Evolutionary conservation across 2,888 invertebrate genomes (phyloP).

Genomic region (Tenthredo amoena): DNA sequence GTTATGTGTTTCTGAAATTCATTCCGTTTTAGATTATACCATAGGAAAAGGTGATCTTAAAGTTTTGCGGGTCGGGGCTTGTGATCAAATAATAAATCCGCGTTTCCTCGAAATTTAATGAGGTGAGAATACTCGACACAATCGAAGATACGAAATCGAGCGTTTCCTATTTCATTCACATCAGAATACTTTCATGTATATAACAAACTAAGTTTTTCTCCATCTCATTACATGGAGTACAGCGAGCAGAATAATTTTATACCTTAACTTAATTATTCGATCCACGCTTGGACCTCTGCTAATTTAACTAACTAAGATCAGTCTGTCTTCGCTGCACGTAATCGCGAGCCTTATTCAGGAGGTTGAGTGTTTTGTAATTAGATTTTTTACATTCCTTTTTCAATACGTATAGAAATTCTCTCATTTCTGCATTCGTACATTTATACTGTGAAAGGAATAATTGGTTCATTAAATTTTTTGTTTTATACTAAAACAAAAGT

Average conservation of each 20-base stretch:
- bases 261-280: background rate
- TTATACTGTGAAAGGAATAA: background rate
- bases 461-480: background rate
- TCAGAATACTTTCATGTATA: background rate
- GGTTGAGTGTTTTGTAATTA: conserved; percentile 5
- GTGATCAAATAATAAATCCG: background rate
- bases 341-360: background rate
- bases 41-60: background rate
- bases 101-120: background rate
- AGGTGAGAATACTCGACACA: background rate
- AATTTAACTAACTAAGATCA: conserved; percentile 14
- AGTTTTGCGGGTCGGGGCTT: background rate
- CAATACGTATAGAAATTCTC: background rate
- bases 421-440: background rate
- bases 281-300: background rate
- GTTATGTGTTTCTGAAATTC: background rate
- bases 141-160: background rate
- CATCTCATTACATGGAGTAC: background rate
- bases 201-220: background rate
- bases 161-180: background rate
- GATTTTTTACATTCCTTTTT: background rate
- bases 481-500: background rate
- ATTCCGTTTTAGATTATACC: background rate
- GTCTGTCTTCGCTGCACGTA: background rate
- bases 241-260: background rate